Conservation (phyloP, 2,113 vertebrate species). For the Prionailurus bengalensis region DNA sequence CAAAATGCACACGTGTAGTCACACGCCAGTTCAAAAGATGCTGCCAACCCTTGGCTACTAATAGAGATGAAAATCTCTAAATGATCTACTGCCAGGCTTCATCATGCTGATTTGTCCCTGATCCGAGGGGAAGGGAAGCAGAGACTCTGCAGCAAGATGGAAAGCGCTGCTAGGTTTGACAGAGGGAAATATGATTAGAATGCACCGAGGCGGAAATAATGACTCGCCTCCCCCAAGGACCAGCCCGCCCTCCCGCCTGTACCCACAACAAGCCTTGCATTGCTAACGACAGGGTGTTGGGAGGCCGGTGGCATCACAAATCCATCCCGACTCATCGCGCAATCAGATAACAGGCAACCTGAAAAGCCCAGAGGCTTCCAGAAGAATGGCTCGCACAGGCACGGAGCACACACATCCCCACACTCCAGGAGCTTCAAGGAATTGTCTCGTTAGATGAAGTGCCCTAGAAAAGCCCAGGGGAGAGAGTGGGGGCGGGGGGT, state of each 20-base stretch:
- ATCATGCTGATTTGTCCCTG: constrained; percentile 59
- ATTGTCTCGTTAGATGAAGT: background rate
- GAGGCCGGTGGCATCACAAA: constrained; percentile 72
- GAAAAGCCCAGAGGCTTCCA: constrained; percentile 73
- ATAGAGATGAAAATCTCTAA: constrained; percentile 72
- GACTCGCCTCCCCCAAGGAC: constrained; percentile 72
- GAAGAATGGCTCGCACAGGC: constrained; percentile 24
- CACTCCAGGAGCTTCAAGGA: background rate
- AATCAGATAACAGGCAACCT: constrained; percentile 51
- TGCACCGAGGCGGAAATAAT: constrained; percentile 84
- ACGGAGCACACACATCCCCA: background rate
- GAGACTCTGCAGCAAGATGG: constrained; percentile 73
- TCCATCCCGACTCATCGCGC: constrained; percentile 69
- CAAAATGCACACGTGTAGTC: constrained; percentile 36
- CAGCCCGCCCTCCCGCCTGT: constrained; percentile 57
- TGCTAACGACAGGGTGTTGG: constrained; percentile 63
- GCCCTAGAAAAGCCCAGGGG: background rate
- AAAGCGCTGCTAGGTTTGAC: constrained; percentile 74
- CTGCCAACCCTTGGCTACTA: background rate
- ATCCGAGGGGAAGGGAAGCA: constrained; percentile 69
- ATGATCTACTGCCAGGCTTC: constrained; percentile 67
- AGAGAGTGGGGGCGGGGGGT: background rate
- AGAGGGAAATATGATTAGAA: constrained; percentile 85
- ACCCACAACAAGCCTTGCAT: constrained; percentile 65
- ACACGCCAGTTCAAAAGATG: constrained; percentile 27